phyloP scores from a whole-genome alignment of 37 sponge, comb jelly and placozoan genomes.

The Haliclona indistincta region DNA sequence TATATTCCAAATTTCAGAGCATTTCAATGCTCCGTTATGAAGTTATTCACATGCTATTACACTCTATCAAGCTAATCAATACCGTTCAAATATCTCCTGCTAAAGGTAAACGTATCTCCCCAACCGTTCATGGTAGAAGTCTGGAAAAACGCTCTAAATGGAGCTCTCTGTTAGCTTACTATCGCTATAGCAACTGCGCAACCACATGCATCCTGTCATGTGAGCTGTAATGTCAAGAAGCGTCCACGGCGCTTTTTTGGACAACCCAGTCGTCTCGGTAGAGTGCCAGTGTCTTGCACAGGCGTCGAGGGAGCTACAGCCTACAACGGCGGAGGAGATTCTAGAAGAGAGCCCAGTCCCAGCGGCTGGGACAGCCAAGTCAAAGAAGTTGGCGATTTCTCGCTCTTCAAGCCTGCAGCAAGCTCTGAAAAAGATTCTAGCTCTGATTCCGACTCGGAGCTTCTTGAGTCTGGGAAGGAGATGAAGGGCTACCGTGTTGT shows the following conservation, averaged over 20 bases:
- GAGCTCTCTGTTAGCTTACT: not conserved
- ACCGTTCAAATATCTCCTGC: not conserved
- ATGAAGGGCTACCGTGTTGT: too few relatives aligned
- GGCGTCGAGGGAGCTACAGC: not conserved
- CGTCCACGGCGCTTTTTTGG: not conserved
- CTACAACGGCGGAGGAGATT: not conserved
- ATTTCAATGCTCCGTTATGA: constrained; percentile 15
- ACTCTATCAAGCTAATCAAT: not conserved
- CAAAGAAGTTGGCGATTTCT: constrained; percentile 34
- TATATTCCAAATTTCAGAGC: constrained; percentile 23
- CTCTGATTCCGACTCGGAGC: too few relatives aligned
- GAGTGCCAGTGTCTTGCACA: not conserved
- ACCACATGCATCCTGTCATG: not conserved
- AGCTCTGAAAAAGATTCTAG: too few relatives aligned
- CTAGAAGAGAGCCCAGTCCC: constrained; percentile 24
- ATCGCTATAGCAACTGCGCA: not conserved
- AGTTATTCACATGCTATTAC: constrained; percentile 15
- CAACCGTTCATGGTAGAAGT: not conserved
- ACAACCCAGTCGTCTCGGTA: not conserved
- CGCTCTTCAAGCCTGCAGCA: too few relatives aligned
- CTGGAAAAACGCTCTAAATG: not conserved
- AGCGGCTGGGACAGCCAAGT: constrained; percentile 16
- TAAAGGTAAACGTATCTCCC: not conserved
- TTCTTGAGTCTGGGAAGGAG: too few relatives aligned
- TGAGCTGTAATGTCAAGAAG: not conserved